These are phyloP conservation scores for Formica exsecta DNA, from an alignment of 1,140 invertebrate species.

Conservation along the genomic window DNA sequence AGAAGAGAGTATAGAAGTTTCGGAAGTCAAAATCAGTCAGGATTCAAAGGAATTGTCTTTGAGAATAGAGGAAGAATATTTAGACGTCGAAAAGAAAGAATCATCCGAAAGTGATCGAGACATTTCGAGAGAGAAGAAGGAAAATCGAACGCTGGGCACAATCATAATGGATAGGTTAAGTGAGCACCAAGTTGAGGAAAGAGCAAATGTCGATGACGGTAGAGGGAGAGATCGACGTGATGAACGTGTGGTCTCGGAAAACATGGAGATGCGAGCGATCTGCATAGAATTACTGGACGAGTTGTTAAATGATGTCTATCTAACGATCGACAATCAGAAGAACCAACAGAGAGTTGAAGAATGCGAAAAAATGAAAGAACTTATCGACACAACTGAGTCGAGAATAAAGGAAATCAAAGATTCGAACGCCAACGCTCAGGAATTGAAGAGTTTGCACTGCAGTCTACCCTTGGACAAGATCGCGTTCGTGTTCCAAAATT, in stretches of 20 bases:
- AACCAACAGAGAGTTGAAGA: slow-evolving; percentile 36
- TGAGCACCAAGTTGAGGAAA: slow-evolving; percentile 70
- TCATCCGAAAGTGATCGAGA: slow-evolving; percentile 2
- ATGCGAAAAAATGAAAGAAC: neutral
- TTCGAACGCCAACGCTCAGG: slow-evolving; percentile 8
- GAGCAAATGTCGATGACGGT: slow-evolving; percentile 18
- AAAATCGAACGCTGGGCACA: slow-evolving; percentile 72
- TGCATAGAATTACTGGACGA: slow-evolving; percentile 79
- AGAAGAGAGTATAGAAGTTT: neutral
- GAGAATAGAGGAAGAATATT: neutral
- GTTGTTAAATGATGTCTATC: slow-evolving; percentile 77
- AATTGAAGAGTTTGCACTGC: slow-evolving; percentile 80
- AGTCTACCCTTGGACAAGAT: slow-evolving; percentile 84
- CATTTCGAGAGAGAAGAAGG: slow-evolving; percentile 43
- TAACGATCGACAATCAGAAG: slow-evolving; percentile 70
- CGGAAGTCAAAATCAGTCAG: neutral
- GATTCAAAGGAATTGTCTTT: slow-evolving; percentile 2
- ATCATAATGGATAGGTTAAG: slow-evolving; percentile 81
- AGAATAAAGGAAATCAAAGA: slow-evolving; percentile 12
- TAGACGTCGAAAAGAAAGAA: neutral
- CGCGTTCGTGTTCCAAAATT: slow-evolving; percentile 81
- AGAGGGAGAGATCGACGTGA: slow-evolving; percentile 40
- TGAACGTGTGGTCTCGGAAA: slow-evolving; percentile 40
- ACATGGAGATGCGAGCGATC: slow-evolving; percentile 67
- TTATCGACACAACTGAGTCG: neutral